Evolutionary conservation across 2,113 vertebrate genomes (phyloP), one percentile per base, ranked within the genome.

Genomic region (Xyliphius kryptos): DNA sequence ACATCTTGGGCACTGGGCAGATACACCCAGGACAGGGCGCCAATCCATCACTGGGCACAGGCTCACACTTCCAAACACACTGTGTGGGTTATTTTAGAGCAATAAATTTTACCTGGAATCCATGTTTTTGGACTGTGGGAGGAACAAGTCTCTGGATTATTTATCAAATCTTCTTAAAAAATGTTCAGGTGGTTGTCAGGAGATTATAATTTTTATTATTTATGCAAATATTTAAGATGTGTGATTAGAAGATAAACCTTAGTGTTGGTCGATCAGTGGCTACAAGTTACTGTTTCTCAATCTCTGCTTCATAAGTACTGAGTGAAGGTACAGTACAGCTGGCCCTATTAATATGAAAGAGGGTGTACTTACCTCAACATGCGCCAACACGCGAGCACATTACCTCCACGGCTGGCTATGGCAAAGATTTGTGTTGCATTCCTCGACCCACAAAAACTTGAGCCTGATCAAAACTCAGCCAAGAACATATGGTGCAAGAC

Each of bases 391-490:
- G 87, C 71, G 74, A 79, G 75, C 64, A 69, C 81, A 88, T 88
- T 86, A 86, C 86, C 81, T 87, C 72, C 64, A 59, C 74, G 80
- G 74, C 86, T 86, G 83, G 74, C 83, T 84, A 86, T 86, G 85
- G 85, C 82, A 83, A 79, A 80, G 85, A 86, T 84, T 81, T 77
- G 73, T 72, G 75, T 66, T 70, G 80, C 83, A 87, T 88, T 87
- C 83, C 83, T 85, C 75, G 83, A 78, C 81, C 82, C 79, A 82
- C 77, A 76, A 54, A 82, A 82, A 77, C 62, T 69, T 52, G 36
- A 67, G 66, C 50, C 71, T 62, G 56, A 63, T 67, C 65, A 46
- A 68, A 32, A 32, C 67, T 40, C 37, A 64, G 56, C 58, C 12
- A 15, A 10, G 5, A 22, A 63, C 14, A 13, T 10, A 13, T 44